phyloP scores from a whole-genome alignment of 2,113 vertebrate species.

The Atractosteus spatula region DNA sequence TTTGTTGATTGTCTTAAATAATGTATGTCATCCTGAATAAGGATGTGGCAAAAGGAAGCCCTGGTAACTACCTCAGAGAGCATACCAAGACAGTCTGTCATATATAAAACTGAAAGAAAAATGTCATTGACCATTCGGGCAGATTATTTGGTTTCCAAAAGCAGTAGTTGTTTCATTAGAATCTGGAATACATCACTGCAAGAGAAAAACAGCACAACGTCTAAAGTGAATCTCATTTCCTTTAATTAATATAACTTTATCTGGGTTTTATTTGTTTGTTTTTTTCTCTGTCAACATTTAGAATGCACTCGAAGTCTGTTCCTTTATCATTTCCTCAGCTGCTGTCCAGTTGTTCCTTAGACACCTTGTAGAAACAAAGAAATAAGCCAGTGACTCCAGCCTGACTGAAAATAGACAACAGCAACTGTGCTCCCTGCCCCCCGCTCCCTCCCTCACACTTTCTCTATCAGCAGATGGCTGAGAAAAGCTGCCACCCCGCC shows the following conservation, averaged over 20 bases:
- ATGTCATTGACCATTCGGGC: neutral
- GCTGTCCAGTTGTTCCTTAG: slow-evolving; percentile 42
- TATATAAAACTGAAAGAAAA: neutral
- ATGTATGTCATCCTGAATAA: too few relatives aligned
- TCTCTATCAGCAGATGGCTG: slow-evolving; percentile 2
- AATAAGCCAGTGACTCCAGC: slow-evolving; percentile 23
- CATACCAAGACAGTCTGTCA: neutral
- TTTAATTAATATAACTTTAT: neutral
- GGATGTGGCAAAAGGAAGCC: neutral
- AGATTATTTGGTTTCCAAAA: too few relatives aligned
- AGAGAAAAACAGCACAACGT: neutral
- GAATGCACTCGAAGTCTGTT: neutral
- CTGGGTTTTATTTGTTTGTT: neutral
- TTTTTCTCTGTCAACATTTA: neutral
- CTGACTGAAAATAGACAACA: slow-evolving; percentile 8
- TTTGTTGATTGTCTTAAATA: too few relatives aligned
- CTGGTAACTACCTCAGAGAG: neutral
- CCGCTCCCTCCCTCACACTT: slow-evolving; percentile 19
- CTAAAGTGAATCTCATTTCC: neutral
- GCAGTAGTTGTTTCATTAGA: too few relatives aligned
- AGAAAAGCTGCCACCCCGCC: neutral
- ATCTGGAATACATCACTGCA: too few relatives aligned
- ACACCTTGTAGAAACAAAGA: slow-evolving; percentile 35
- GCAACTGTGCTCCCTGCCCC: slow-evolving; percentile 10
- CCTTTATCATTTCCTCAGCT: slow-evolving; percentile 38